Conservation (phyloP, 2,888 invertebrate species). For the Eupeodes luniger region DNA sequence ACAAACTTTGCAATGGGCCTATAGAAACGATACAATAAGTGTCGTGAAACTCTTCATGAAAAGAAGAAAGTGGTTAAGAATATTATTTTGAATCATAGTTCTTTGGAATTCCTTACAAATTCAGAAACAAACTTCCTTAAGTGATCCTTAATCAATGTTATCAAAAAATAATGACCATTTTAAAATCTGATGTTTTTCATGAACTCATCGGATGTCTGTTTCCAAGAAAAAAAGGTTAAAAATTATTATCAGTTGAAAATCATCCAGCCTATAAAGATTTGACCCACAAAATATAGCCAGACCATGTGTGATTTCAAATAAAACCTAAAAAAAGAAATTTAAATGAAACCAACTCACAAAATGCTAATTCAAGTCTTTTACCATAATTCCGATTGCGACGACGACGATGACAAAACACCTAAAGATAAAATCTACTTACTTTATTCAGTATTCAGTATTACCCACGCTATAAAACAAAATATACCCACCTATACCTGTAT, state of each 20-base stretch:
- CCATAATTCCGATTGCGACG: constrained; percentile 18
- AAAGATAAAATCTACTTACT: constrained; percentile 28
- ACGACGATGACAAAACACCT: constrained; percentile 39
- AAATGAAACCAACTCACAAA: constrained; percentile 56
- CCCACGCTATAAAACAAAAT: constrained; percentile 46
- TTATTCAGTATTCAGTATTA: constrained; percentile 4
- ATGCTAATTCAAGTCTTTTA: constrained; percentile 31
- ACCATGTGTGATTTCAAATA: constrained; percentile 17
- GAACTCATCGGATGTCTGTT: neutral
- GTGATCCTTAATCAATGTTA: too few species aligned
- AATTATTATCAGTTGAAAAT: constrained; percentile 13
- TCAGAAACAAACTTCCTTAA: too few species aligned
- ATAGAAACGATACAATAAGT: too few species aligned
- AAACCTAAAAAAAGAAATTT: constrained; percentile 6
- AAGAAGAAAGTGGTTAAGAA: too few species aligned
- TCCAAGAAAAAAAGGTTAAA: neutral
- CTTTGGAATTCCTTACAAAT: too few species aligned
- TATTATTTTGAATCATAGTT: too few species aligned
- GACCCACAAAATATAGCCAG: constrained; percentile 9
- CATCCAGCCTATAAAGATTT: constrained; percentile 11
- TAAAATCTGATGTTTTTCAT: too few species aligned
- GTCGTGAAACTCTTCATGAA: too few species aligned
- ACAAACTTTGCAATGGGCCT: too few species aligned
- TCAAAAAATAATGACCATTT: too few species aligned
- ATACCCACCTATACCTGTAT: neutral